These are phyloP conservation scores for human (Homo sapiens) DNA, from an alignment of 2,113 vertebrate genomes.

Conservation along the genomic window GRCh38 chr15:64589001-64589500, in stretches of 20 bases:
- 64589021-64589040: background rate
- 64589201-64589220: background rate
- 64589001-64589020: background rate
- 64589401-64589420: background rate
- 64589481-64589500: constrained; percentile 20
- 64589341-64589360: background rate
- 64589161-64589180: background rate
- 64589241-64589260: background rate
- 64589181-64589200: background rate
- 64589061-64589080: background rate
- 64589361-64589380: background rate
- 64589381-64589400: background rate
- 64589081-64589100: constrained; percentile 17
- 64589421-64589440: constrained; percentile 39
- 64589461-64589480: background rate
- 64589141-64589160: background rate
- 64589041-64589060: background rate
- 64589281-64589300: background rate
- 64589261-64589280: constrained; percentile 42
- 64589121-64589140: background rate
- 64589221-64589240: constrained; percentile 7
- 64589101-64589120: background rate
- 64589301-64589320: background rate
- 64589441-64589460: constrained; percentile 32
- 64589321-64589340: background rate